Evolutionary conservation across 1,140 invertebrate species (phyloP).

Genomic region (Helicoverpa armigera): DNA sequence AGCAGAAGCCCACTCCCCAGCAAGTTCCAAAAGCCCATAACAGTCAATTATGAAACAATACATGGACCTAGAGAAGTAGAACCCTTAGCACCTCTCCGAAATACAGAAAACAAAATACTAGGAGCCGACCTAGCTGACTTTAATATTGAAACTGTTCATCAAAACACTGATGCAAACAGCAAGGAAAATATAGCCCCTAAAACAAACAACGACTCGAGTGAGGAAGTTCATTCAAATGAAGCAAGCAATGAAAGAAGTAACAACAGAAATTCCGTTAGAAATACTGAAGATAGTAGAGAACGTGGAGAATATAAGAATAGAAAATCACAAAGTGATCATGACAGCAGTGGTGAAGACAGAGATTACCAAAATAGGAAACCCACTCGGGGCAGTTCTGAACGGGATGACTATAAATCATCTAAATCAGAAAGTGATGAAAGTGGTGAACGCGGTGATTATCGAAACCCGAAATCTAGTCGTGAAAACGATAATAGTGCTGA

Average conservation of each 20-base stretch:
- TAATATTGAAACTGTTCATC: slow-evolving; percentile 74
- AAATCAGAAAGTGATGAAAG: slow-evolving; percentile 40
- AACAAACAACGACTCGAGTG: slow-evolving; percentile 20
- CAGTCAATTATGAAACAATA: slow-evolving; percentile 67
- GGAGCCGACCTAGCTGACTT: slow-evolving; percentile 72
- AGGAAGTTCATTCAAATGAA: slow-evolving; percentile 17
- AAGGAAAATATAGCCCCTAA: slow-evolving; percentile 32
- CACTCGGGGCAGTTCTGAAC: slow-evolving; percentile 5
- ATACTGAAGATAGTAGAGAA: slow-evolving; percentile 17
- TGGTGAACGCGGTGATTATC: slow-evolving; percentile 29
- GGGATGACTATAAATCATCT: background rate
- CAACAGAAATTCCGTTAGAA: slow-evolving; percentile 5
- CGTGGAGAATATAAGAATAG: background rate
- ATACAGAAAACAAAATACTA: slow-evolving; percentile 62
- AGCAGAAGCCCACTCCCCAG: slow-evolving; percentile 33
- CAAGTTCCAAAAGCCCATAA: slow-evolving; percentile 52
- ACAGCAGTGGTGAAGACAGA: background rate
- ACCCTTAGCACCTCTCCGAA: slow-evolving; percentile 48
- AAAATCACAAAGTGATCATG: background rate
- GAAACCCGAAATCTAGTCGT: slow-evolving; percentile 19
- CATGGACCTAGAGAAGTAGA: slow-evolving; percentile 58
- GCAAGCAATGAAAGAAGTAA: slow-evolving; percentile 37
- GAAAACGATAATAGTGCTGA: slow-evolving; percentile 14
- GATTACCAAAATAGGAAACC: slow-evolving; percentile 8
- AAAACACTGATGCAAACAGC: slow-evolving; percentile 43